A percentile compares a stretch with the other conserved stretches of the same genome.
These are phyloP conservation scores for Crotalus viridis DNA, from an alignment of 2,113 vertebrate species.

Conservation along the genomic window DNA sequence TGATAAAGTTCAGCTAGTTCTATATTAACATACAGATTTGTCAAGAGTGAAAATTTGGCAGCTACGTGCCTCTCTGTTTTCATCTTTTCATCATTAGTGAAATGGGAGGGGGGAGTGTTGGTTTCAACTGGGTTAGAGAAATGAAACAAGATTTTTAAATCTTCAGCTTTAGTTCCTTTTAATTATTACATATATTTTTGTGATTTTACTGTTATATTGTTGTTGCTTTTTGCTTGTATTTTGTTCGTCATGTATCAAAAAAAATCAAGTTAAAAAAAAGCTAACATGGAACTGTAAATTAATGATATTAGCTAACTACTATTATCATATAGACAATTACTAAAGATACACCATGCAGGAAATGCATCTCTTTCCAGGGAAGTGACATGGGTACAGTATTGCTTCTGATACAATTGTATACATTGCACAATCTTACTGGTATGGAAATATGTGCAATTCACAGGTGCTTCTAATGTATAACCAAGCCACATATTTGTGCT, in stretches of 20 bases:
- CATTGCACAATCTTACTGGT: not conserved
- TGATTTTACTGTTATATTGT: not conserved
- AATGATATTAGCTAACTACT: not conserved
- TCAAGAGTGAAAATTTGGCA: too few relatives aligned
- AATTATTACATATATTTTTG: not conserved
- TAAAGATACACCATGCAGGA: not conserved
- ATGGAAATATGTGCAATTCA: not conserved
- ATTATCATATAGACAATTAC: not conserved
- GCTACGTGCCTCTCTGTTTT: too few relatives aligned
- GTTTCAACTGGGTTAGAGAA: too few relatives aligned
- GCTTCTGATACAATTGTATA: not conserved
- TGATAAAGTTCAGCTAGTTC: not conserved
- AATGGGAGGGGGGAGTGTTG: too few relatives aligned
- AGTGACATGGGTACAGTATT: not conserved
- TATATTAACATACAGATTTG: not conserved
- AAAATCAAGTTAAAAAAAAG: not conserved
- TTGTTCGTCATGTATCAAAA: not conserved
- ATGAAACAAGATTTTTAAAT: not conserved
- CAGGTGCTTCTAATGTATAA: constrained; percentile 4
- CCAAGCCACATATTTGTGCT: constrained; percentile 18
- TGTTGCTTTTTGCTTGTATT: not conserved
- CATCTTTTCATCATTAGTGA: too few relatives aligned
- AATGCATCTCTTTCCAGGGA: not conserved
- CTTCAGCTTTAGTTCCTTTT: not conserved
- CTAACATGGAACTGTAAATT: not conserved